phyloP scores from a whole-genome alignment of 2,797 vertebrate species.

The Sebastes taczanowskii region DNA sequence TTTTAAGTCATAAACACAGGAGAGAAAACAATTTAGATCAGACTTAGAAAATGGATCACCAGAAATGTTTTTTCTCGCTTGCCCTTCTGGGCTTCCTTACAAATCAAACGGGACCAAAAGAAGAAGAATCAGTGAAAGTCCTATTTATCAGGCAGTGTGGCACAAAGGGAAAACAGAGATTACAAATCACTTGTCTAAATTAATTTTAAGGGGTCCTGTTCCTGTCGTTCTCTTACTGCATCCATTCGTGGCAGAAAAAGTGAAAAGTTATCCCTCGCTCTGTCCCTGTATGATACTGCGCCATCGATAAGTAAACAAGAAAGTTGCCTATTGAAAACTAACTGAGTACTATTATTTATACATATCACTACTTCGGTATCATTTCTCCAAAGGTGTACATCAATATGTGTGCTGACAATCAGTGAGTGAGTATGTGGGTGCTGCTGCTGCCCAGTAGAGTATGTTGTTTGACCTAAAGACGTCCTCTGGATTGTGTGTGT shows the following conservation, averaged over 20 bases:
- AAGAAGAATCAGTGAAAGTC: not conserved
- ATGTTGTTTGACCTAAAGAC: constrained; percentile 43
- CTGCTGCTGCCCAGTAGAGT: constrained; percentile 13
- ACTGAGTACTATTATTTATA: constrained; percentile 18
- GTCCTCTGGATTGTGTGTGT: constrained; percentile 29
- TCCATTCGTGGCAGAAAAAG: not conserved
- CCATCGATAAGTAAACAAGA: not conserved
- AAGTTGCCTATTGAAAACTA: not conserved
- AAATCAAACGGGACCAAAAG: constrained; percentile 45
- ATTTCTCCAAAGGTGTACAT: constrained; percentile 65
- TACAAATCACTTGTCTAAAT: not conserved
- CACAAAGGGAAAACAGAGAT: constrained; percentile 23
- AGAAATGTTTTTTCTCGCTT: too few species aligned
- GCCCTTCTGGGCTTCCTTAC: not conserved
- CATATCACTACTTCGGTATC: constrained; percentile 40
- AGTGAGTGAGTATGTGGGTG: constrained; percentile 34
- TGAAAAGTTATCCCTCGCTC: not conserved
- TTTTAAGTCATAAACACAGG: too few species aligned
- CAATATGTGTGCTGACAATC: constrained; percentile 76
- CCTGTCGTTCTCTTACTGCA: constrained; percentile 4
- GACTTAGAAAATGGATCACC: too few species aligned
- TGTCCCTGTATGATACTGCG: not conserved
- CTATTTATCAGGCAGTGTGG: not conserved
- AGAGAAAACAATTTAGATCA: too few species aligned
- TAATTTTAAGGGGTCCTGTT: constrained; percentile 50